A percentile compares a stretch with the other conserved stretches of the same genome.
Conservation (phyloP, 2,113 vertebrate genomes). For the Rhinoderma darwinii region DNA sequence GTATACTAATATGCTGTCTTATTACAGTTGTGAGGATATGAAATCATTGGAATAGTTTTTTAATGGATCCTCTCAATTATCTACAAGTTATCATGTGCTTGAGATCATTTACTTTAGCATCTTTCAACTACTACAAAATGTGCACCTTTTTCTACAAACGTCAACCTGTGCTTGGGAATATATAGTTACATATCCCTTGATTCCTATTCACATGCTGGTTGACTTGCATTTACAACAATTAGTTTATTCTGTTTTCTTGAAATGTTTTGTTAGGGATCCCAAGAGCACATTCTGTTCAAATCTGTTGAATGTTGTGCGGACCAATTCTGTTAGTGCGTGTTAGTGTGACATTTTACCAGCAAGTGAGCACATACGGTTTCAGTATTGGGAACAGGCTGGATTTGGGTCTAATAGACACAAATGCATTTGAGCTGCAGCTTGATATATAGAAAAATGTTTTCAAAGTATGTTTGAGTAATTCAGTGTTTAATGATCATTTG, state of each 20-base stretch:
- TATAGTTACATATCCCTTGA: background rate
- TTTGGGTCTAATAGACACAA: background rate
- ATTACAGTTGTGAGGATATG: too few relatives aligned
- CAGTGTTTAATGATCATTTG: slow-evolving; percentile 4
- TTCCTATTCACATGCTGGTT: background rate
- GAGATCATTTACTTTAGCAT: background rate
- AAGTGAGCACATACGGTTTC: background rate
- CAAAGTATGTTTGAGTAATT: slow-evolving; percentile 29
- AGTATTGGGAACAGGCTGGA: background rate
- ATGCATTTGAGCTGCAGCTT: background rate
- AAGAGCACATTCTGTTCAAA: background rate
- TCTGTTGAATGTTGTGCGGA: background rate
- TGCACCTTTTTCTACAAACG: background rate
- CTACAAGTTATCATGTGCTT: too few relatives aligned
- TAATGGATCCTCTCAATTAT: too few relatives aligned
- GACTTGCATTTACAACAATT: slow-evolving; percentile 17
- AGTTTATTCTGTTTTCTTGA: slow-evolving; percentile 15
- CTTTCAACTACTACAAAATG: background rate
- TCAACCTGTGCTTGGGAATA: background rate
- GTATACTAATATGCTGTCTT: too few relatives aligned
- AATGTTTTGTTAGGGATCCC: slow-evolving; percentile 29
- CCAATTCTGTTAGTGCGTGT: background rate
- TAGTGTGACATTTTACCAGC: slow-evolving; percentile 18
- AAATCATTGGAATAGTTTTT: too few relatives aligned
- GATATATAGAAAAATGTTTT: slow-evolving; percentile 23